These are phyloP conservation scores for Lontra canadensis DNA, from an alignment of 2,113 vertebrate genomes.

Conservation along the genomic window DNA sequence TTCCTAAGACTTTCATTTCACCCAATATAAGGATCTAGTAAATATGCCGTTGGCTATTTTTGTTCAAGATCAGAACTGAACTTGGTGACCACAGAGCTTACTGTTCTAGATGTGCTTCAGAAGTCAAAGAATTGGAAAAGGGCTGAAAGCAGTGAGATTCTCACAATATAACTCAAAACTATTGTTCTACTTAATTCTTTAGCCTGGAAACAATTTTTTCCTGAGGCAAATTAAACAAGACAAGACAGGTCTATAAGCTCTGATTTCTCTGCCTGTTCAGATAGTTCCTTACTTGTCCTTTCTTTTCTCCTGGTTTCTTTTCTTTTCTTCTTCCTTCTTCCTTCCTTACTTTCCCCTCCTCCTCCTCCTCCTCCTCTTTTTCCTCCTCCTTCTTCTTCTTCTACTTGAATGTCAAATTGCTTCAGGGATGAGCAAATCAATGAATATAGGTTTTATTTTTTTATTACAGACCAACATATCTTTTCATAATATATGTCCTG, in stretches of 20 bases:
- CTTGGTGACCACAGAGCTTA: background rate
- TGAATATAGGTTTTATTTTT: conserved; percentile 34
- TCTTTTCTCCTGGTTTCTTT: background rate
- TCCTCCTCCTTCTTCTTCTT: too few relatives aligned
- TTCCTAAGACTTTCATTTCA: background rate
- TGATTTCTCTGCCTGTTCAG: background rate
- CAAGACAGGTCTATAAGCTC: background rate
- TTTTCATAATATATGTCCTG: background rate
- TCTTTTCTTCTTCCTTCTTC: background rate
- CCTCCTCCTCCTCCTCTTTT: too few relatives aligned
- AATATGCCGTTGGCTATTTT: conserved; percentile 11
- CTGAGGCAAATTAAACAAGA: background rate
- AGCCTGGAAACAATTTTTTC: background rate
- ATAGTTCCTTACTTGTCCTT: background rate
- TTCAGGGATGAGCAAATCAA: conserved; percentile 6
- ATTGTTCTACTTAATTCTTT: background rate
- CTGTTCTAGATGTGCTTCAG: background rate
- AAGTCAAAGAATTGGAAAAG: conserved; percentile 21
- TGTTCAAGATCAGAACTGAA: background rate
- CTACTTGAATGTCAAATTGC: background rate
- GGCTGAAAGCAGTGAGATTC: background rate
- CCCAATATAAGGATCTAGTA: background rate
- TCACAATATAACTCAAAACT: background rate
- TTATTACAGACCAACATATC: background rate
- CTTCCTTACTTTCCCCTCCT: background rate